These are phyloP conservation scores for Scolopax mira DNA, from an alignment of 2,113 vertebrate species.

Conservation along the genomic window DNA sequence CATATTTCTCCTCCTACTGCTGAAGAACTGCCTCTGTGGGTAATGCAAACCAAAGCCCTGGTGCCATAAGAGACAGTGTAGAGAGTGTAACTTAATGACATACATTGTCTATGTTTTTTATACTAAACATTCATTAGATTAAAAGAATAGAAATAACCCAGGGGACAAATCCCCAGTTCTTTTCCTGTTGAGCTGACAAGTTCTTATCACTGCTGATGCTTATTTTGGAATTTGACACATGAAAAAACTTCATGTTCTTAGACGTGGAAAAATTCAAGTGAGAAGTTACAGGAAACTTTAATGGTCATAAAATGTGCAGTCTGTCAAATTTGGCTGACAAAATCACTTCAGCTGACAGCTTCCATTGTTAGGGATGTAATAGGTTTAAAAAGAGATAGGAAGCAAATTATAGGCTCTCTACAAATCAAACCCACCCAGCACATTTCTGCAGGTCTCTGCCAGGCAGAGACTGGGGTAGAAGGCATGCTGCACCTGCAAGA, in stretches of 20 bases:
- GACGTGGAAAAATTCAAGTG: not conserved
- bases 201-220: not conserved
- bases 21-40: not conserved
- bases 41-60: not conserved
- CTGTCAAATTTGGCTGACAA: constrained; percentile 34
- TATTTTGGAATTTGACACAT: constrained; percentile 10
- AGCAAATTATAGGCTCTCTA: constrained; percentile 32
- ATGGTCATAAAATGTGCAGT: constrained; percentile 25
- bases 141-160: not conserved
- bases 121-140: not conserved
- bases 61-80: not conserved
- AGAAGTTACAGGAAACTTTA: constrained; percentile 30
- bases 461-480: not conserved
- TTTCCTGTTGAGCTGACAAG: not conserved
- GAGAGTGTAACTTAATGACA: not conserved
- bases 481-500: not conserved
- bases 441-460: not conserved
- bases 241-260: not conserved
- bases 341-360: constrained; percentile 40
- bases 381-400: constrained; percentile 29
- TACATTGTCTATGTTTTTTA: not conserved
- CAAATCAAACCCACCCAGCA: constrained; percentile 23
- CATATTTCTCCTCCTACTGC: not conserved
- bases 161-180: not conserved
- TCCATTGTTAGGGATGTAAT: constrained; percentile 28